Evolutionary conservation across 1,140 invertebrate species (phyloP), one percentile per base, ranked within the genome.

Genomic region (Protaetia brevitarsis): DNA sequence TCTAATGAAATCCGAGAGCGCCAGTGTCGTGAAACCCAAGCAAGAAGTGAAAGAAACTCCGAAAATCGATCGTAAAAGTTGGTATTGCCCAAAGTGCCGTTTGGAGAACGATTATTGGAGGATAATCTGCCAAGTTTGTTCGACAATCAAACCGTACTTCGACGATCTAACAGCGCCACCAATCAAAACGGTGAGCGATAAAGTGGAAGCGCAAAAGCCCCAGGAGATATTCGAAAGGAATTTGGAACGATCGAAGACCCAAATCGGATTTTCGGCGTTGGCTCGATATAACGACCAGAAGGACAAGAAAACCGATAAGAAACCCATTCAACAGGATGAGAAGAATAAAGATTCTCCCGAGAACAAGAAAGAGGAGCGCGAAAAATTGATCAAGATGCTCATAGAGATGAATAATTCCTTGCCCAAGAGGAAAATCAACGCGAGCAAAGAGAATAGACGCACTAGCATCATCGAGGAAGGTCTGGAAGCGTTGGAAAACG

Each of bases 371-470:
- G 82, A 85, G 72, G 84, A 83, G 73, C 77, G 78, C 66, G 73
- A 76, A 30, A 83, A 82, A 74, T 72, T 87, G 21, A 85, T 83
- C 67, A 85, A 86, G 71, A 85, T 87, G 81, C 68, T 87, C 64
- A 86, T 86, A 69, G 85, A 87, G 73, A 86, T 87, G 85, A 87
- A 87, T 71, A 83, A 86, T 73, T 86, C 85, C n/a, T 70, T 88
- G 66, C 83, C 86, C 2, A 86, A 86, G 72, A 71, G 81, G 30
- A 74, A 74, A 59, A 66, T 67, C 10, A 66, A 74, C 60, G 45
- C 67, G 6, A 63, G 58, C 37, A 74, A 72, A 60, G 68, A 72
- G 29, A 76, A 73, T 36, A 71, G 59, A 5, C 56, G 73, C 7
- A 45, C 65, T 3, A 75, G 74, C 59, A 71, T 76, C 27, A 78